Evolutionary conservation across 1,140 invertebrate species (phyloP), one percentile per base, ranked within the genome.

Genomic region (Calliphora vicina): DNA sequence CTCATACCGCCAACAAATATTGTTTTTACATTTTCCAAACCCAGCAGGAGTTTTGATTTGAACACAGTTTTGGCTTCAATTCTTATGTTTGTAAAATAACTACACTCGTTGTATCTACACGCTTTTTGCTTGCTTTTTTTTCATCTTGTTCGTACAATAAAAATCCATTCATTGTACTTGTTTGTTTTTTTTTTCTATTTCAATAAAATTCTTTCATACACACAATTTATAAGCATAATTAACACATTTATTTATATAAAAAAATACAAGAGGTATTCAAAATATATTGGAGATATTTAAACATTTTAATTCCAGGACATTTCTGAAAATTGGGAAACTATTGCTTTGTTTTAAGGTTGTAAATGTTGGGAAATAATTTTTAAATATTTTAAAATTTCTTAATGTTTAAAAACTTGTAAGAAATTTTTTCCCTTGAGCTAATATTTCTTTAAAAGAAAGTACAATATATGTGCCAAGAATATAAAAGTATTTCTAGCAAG

Each of bases 41-140:
- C n/a, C 74, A 78, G 74, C 74, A 78, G 74, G 74, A 78, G 74
- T 43, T 78, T 13, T 43, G 74, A 78, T 78, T 78, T 43, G 74
- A 78, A 78, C 74, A 78, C 35, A 43, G 35, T 43, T 78, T 45
- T 78, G 74, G 74, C 74, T 67, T 20, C 20, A 67, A 9, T 23
- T 67, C 20, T 67, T 61, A 17, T 61, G n/a, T n/a, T n/a, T n/a
- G 50, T 61, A 43, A 43, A 43, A 43, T 43, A 6, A 43, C 8
- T 50, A 50, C 15, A 50, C 45, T 35, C 35, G 35, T 35, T 57
- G 50, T n/a, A 57, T 57, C n/a, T 67, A 67, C 61, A 67, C n/a
- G 61, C 61, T 67, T 67, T 67, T 67, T 25, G n/a, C 61, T 67
- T 23, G 20, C 20, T 23, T 67, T 25, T 23, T 25, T 23, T 25